phyloP scores from a whole-genome alignment of 2,113 vertebrate species.

The Abramis brama region DNA sequence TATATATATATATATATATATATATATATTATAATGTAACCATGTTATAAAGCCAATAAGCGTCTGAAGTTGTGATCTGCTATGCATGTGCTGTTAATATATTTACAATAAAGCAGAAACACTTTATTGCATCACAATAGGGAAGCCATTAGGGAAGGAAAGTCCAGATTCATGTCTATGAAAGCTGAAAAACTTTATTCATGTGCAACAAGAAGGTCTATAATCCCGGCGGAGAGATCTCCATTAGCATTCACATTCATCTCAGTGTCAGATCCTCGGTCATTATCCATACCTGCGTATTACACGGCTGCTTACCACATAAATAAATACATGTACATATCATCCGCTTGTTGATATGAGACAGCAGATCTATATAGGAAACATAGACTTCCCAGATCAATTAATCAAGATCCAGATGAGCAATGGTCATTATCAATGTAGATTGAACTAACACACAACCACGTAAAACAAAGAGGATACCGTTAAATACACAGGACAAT shows the following conservation, averaged over 20 bases:
- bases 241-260: conserved; percentile 12
- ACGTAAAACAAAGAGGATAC: no score
- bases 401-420: background rate
- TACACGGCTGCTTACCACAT: background rate
- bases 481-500: no score
- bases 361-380: background rate
- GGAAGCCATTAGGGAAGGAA: background rate
- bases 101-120: background rate
- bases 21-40: background rate
- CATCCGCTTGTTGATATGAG: background rate
- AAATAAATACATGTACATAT: background rate
- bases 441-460: no score
- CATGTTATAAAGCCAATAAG: background rate
- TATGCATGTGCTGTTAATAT: background rate
- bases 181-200: background rate
- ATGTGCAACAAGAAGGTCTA: background rate
- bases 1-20: no score
- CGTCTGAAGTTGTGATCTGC: background rate
- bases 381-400: background rate
- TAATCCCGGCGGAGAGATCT: background rate
- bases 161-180: background rate
- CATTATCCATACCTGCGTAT: background rate
- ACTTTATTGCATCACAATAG: background rate
- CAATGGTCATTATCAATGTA: background rate
- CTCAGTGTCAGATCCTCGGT: background rate